Evolutionary conservation across 2,113 vertebrate genomes (phyloP).

Genomic region (Phoxinus phoxinus): DNA sequence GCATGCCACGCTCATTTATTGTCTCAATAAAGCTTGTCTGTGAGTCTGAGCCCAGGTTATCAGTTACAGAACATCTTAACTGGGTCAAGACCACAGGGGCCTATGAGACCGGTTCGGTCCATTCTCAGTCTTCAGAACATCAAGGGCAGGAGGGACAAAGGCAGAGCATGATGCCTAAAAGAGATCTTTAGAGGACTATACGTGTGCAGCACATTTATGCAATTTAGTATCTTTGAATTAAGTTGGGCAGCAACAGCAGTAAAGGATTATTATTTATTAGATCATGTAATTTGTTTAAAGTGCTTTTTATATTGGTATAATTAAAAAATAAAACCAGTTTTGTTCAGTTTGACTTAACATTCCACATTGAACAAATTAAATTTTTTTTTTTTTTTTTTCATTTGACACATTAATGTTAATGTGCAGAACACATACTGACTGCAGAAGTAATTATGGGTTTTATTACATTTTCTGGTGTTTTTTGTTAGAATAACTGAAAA

Average conservation of each 20-base stretch:
- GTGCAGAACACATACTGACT: too few species aligned
- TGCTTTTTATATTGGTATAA: too few species aligned
- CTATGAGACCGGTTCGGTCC: slow-evolving; percentile 51
- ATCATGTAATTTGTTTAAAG: too few species aligned
- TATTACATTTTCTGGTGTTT: too few species aligned
- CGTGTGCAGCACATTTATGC: neutral
- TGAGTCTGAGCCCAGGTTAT: slow-evolving; percentile 71
- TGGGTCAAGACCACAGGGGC: slow-evolving; percentile 74
- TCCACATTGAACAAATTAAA: too few species aligned
- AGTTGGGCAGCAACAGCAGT: neutral
- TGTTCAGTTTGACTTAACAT: too few species aligned
- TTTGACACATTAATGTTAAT: too few species aligned
- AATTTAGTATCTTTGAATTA: neutral
- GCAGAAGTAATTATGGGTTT: too few species aligned
- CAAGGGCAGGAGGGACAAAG: slow-evolving; percentile 70
- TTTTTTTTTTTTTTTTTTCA: too few species aligned
- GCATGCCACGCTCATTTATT: slow-evolving; percentile 74
- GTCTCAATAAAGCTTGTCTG: slow-evolving; percentile 76
- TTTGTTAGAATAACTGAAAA: too few species aligned
- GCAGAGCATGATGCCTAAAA: slow-evolving; percentile 68
- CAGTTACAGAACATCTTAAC: slow-evolving; percentile 75
- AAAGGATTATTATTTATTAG: neutral
- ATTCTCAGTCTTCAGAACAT: slow-evolving; percentile 56
- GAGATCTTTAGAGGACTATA: slow-evolving; percentile 55
- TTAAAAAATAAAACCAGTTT: too few species aligned